Evolutionary conservation across 2,888 invertebrate species (phyloP), one percentile per base, ranked within the genome.

Genomic region (Bedellia somnulentella): DNA sequence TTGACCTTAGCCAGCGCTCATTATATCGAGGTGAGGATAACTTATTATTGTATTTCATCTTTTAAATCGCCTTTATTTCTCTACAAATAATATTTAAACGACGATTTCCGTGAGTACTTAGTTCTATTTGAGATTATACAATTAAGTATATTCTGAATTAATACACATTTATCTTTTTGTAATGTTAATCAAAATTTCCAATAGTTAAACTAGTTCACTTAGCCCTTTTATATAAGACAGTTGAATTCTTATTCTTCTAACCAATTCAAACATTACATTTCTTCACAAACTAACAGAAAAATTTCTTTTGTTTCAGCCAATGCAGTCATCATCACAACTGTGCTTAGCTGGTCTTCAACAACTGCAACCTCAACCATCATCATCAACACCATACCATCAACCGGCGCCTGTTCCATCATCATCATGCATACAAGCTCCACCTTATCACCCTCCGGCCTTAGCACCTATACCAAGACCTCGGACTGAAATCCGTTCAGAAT

Each of bases 1-100:
- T 38, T 71, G 45, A 70, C 76, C 2, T 40, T 75, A 15, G 71
- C 76, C 24, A 73, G 71, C 27, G 71, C 76, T n/a, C 75, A 75
- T 51, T 73, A 73, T 45, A 70, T 75, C 42, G 75, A 76, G 70
- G 75, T 73, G 39, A 61, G 60, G 45, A 35, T 29, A 4, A 17
- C 30, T 35, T n/a, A 27, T 18, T 16, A 26, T n/a, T 10, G 4
- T 29, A 15, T 18, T 26, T 22, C 13, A 3, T 35, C 24, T 27
- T 26, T 2, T 18, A 27, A 21, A 25, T 12, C 8, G 13, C 14
- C 21, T 4, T 14, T 4, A 24, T 23, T 6, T 8, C n/a, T n/a
- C n/a, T n/a, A n/a, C n/a, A n/a, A n/a, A n/a, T n/a, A n/a, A n/a
- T n/a, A n/a, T n/a, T n/a, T n/a, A n/a, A n/a, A n/a, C n/a, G n/a